Base-by-base conservation (phyloP, 2,888 invertebrate genomes). In the Eledone cirrhosa region DNA sequence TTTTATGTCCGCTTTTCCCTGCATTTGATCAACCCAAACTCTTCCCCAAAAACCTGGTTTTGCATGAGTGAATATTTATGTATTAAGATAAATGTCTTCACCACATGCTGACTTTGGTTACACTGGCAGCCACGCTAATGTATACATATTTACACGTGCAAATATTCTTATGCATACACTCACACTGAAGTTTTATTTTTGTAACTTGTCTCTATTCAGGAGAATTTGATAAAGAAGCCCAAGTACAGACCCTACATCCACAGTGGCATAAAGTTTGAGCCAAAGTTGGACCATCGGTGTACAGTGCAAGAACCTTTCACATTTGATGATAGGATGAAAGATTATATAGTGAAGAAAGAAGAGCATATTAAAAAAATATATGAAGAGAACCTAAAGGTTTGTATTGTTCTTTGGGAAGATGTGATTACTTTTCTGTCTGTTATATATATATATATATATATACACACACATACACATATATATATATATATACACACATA, bases 291-390 rank as follows among this genome's bases (percentile, higher is more conserved):
- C 19, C 88, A 87, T 80, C 87, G 85, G 75, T 79, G 77, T 31
- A 89, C 88, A 2, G 85, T 86, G 41, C 84, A 85, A 19, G 82
- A 91, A 78, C 94, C 94, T 22, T 95, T 95, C 86, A 94, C 94
- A 82, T 95, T 95, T 91, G 94, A 94, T 80, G 91, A 93, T 78
- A 90, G 94, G 22, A 93, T 94, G 88, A 93, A 93, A 86, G 90
- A 92, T 79, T 85, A 93, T 41, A 91, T 92, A 77, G 91, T 91
- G 67, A 93, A 92, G 79, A 93, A 93, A 82, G 93, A 94, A 82
- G 92, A 93, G 84, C 92, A 92, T 83, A 93, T 94, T 14, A 92
- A 93, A 82, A 92, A 92, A 82, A 78, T 83, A 80, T 67, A 86
- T 11, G 89, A 90, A 76, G 88, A 90, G 47, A 89, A 89, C 78